Evolutionary conservation across 2,888 invertebrate genomes (phyloP).

Genomic region (Acrobasis consociella): DNA sequence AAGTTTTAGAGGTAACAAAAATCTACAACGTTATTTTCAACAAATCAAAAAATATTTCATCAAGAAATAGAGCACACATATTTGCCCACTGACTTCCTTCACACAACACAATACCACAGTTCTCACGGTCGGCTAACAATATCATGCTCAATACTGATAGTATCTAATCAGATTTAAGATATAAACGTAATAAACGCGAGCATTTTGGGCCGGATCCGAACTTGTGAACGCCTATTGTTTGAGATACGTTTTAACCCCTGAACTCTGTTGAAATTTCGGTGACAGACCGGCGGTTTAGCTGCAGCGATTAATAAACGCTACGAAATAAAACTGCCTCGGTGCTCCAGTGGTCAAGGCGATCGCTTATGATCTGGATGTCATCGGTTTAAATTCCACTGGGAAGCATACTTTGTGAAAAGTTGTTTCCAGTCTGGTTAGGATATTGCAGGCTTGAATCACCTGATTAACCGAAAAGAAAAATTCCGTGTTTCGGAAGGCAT

Average conservation of each 20-base stretch:
- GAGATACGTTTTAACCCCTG: not conserved
- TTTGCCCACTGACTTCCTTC: slow-evolving; percentile 11
- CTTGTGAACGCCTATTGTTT: slow-evolving; percentile 8
- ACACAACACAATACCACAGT: slow-evolving; percentile 13
- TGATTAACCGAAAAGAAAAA: no score
- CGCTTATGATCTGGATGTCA: no score
- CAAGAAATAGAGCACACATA: not conserved
- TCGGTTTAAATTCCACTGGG: no score
- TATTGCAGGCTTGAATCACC: no score
- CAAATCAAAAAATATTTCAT: not conserved
- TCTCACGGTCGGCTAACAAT: slow-evolving; percentile 12
- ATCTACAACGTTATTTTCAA: not conserved
- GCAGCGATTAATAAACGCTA: not conserved
- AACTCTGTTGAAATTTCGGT: not conserved
- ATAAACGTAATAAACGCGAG: slow-evolving; percentile 1
- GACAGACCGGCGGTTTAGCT: not conserved
- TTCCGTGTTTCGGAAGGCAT: no score
- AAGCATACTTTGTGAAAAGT: no score
- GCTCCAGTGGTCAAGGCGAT: no score
- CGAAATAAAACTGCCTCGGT: no score
- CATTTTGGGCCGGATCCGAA: slow-evolving; percentile 5
- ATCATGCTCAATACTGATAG: slow-evolving; percentile 11
- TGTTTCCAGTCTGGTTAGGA: no score
- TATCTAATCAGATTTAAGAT: not conserved
- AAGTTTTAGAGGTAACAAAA: no score